Percentiles rank a stretch among this genome's conserved stretches.
Evolutionary conservation across 1,140 invertebrate species (phyloP).

Genomic region (Bombus waltoni): DNA sequence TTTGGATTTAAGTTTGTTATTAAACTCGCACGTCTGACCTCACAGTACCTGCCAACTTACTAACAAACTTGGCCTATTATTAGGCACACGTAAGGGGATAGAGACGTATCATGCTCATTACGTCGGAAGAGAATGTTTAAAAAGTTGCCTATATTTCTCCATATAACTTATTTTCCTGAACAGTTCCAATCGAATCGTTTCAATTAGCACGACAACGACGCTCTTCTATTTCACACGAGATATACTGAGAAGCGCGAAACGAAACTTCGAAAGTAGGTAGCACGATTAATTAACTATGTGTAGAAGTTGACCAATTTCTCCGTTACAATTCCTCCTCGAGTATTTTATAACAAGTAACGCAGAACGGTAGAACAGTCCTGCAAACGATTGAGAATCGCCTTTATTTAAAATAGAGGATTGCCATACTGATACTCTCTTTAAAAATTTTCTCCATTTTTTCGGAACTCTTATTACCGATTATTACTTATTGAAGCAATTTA

Average conservation of each 20-base stretch:
- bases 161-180: neutral
- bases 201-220: neutral
- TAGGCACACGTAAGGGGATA: neutral
- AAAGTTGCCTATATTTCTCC: neutral
- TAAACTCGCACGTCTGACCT: constrained; percentile 39
- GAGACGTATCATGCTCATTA: constrained; percentile 1
- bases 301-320: neutral
- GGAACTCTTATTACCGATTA: too few species aligned
- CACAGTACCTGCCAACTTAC: neutral
- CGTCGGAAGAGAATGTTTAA: neutral
- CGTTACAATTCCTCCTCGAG: neutral
- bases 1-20: constrained; percentile 45
- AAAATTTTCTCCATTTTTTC: too few species aligned
- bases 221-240: neutral
- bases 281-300: neutral
- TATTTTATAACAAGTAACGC: neutral
- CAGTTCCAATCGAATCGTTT: constrained; percentile 23
- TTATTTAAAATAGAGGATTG: neutral
- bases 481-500: too few species aligned
- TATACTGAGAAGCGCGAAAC: neutral
- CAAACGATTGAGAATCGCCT: neutral
- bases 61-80: constrained; percentile 24
- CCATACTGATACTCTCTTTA: too few species aligned
- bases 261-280: neutral
- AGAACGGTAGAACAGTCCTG: neutral